Evolutionary conservation across 1,140 invertebrate species (phyloP), one percentile per base, ranked within the genome.

Genomic region (Saccostrea glomerata): DNA sequence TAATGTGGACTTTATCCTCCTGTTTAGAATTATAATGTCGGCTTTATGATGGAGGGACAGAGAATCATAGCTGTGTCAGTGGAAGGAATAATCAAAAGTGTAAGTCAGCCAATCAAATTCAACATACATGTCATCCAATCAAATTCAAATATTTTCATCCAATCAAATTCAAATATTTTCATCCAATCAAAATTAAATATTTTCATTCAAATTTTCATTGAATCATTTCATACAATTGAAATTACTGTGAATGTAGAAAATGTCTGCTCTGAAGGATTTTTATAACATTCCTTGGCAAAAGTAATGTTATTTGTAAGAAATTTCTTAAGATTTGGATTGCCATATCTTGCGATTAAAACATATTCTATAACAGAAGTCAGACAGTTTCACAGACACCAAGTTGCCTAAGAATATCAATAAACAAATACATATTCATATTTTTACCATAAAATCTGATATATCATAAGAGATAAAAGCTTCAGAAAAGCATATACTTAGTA

Each of bases 41-140:
- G 70, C 70, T 77, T 77, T 77, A 30, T 77, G 70, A 77, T 23
- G 70, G 23, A 77, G 70, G 70, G 70, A 77, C 70, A 77, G 70
- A 77, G 70, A 77, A 77, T 77, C 70, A 77, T 7, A 30, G 70
- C 70, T 77, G 70, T 77, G 23, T 77, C 70, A 77, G 70, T 77
- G 70, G 66, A 77, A 77, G 70, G 70, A 77, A 77, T 77, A 77
- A 77, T 77, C 70, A 77, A 77, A 77, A 77, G 23, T 77, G 70
- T 77, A 77, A 77, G 70, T 77, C 70, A 77, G 9, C 70, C 70
- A 77, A 77, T 77, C 70, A 77, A 25, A 77, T 30, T 77, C 70
- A 77, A 77, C 23, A 25, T 30, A 77, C 70, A 77, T 77, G 23
- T 77, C 70, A 77, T 77, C 70, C 70, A 77, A 77, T 77, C 70